Conservation (phyloP, 1,140 invertebrate genomes). For the Oedothorax gibbosus region DNA sequence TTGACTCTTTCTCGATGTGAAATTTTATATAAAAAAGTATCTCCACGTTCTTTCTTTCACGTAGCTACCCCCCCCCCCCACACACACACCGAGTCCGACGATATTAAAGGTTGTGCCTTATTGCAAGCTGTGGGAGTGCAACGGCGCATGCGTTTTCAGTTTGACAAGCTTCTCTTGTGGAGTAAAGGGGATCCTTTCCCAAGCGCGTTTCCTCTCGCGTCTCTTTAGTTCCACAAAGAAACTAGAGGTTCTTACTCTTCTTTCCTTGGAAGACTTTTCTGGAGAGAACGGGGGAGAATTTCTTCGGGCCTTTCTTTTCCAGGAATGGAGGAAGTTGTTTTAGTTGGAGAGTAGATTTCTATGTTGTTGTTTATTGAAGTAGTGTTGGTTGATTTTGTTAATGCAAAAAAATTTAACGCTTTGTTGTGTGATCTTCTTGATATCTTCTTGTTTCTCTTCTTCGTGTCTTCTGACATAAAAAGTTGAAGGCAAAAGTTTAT, state of each 20-base stretch:
- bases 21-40: too few relatives aligned
- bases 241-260: too few relatives aligned
- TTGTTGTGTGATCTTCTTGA: too few relatives aligned
- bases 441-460: too few relatives aligned
- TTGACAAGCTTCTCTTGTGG: constrained; percentile 42
- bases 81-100: background rate
- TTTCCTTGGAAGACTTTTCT: background rate
- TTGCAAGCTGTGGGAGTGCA: constrained; percentile 55
- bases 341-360: background rate
- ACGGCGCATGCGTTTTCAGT: constrained; percentile 54
- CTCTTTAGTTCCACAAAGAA: background rate
- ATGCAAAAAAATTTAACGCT: background rate
- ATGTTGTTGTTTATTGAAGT: background rate
- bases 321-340: background rate
- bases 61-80: background rate
- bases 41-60: too few relatives aligned
- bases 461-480: too few relatives aligned
- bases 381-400: background rate
- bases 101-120: constrained; percentile 59
- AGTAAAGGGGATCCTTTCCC: constrained; percentile 42
- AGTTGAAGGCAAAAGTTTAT: too few relatives aligned
- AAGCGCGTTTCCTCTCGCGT: constrained; percentile 36
- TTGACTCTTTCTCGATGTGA: too few relatives aligned
- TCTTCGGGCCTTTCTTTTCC: constrained; percentile 1
- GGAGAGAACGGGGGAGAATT: background rate